Base-by-base conservation (phyloP, 2,888 invertebrate species). In the Teleiodes luculella region DNA sequence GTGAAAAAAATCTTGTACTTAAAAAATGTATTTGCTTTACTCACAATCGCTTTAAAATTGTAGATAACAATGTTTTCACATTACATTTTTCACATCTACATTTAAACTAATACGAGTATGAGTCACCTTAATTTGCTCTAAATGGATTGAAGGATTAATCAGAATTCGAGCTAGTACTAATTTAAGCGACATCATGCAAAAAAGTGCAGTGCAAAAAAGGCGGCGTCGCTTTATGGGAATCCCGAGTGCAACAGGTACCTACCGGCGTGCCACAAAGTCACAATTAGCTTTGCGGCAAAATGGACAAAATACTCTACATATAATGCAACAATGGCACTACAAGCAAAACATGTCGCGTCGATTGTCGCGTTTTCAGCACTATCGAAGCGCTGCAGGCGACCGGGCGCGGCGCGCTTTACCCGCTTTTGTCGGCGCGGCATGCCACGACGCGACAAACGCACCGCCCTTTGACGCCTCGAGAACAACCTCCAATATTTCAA, bases 341-440 rank as follows among this genome's bases (percentile, higher is more conserved):
- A 77, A 78, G 74, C 79, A 81, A 82, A 86, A 86, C 80, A 85
- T 81, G 82, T 83, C 79, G 78, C 74, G 70, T 78, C 70, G 61
- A 83, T 88, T 87, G 86, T 88, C 66, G 63, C 67, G 68, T 73
- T 86, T 85, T 87, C 86, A 86, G 85, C 87, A 82, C 86, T 83
- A 80, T 83, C 78, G 71, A 76, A 68, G 56, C 54, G 50, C 86
- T 55, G 69, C 82, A 72, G 83, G 86, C 67, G 78, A 62, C 55
- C 70, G 78, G 61, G 53, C 70, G 70, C 77, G 78, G 77, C 57
- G 55, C 57, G 49, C 55, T 55, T 57, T 57, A 56, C 46, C 53
- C 55, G 55, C 52, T 45, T 47, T 47, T 47, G 47, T 47, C 47
- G 47, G 47, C 11, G 45, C 36, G 56, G 57, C 71, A 65, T 67